Percentiles rank a stretch among this genome's conserved stretches.
Evolutionary conservation across 2,888 invertebrate species (phyloP).

Genomic region (Oxyteleia sp.): DNA sequence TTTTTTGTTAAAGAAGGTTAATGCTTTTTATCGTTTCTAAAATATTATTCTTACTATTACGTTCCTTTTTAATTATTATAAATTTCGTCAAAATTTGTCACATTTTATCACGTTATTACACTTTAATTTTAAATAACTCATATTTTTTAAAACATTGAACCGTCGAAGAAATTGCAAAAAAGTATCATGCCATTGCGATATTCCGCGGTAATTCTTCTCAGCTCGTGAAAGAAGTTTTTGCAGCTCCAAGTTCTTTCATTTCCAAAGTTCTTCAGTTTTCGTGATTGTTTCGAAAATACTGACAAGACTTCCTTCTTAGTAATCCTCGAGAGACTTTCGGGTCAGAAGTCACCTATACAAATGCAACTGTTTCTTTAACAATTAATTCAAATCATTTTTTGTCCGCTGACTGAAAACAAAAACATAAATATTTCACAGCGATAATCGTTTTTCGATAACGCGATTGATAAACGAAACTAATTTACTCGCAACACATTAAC

Average conservation of each 20-base stretch:
- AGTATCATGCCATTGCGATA: background rate
- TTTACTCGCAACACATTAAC: too few species aligned
- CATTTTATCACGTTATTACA: too few species aligned
- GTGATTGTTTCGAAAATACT: conserved; percentile 41
- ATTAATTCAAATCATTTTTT: background rate
- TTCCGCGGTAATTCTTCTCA: conserved; percentile 1
- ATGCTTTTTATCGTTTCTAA: too few species aligned
- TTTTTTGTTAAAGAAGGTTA: too few species aligned
- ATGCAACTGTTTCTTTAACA: background rate
- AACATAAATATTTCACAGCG: too few species aligned
- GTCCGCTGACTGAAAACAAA: too few species aligned
- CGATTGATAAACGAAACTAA: too few species aligned
- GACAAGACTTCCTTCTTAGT: conserved; percentile 12
- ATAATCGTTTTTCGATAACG: too few species aligned
- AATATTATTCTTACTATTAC: too few species aligned
- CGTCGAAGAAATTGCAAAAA: conserved; percentile 5
- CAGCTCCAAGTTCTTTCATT: conserved; percentile 40
- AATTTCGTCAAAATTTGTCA: too few species aligned
- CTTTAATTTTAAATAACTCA: too few species aligned
- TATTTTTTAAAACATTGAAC: background rate
- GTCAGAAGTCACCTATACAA: background rate
- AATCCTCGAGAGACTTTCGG: conserved; percentile 16
- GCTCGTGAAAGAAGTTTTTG: conserved; percentile 14
- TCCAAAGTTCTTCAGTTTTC: conserved; percentile 19
- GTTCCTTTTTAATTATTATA: too few species aligned